These are phyloP conservation scores for Ennomos erosarius DNA, from an alignment of 2,888 invertebrate species.

Conservation along the genomic window DNA sequence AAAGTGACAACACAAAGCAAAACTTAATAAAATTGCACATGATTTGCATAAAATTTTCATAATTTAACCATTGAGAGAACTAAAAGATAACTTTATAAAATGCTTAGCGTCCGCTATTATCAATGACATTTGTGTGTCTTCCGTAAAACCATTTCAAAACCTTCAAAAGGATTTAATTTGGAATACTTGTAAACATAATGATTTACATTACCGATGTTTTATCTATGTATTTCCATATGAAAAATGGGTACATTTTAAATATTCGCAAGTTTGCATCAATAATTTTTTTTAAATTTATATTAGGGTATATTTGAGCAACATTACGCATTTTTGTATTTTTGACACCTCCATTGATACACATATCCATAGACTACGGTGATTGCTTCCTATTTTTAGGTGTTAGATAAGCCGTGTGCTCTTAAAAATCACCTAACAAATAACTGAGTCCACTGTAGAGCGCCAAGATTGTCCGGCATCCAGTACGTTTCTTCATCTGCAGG, in stretches of 20 bases:
- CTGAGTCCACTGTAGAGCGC: conserved; percentile 43
- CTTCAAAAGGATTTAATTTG: background rate
- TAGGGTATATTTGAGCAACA: no score
- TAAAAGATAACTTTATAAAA: conserved; percentile 29
- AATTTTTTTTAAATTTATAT: no score
- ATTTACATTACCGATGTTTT: conserved; percentile 18
- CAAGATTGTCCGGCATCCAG: conserved; percentile 31
- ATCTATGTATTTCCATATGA: conserved; percentile 18
- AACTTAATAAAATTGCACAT: background rate
- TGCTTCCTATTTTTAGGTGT: no score
- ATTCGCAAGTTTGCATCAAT: no score
- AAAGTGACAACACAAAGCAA: background rate
- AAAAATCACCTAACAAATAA: conserved; percentile 1
- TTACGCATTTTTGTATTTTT: no score
- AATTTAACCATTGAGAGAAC: conserved; percentile 16
- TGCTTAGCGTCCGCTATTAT: conserved; percentile 9
- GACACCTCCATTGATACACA: no score
- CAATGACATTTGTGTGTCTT: background rate
- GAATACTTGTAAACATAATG: conserved; percentile 8
- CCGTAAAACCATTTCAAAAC: conserved; percentile 20
- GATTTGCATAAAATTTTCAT: conserved; percentile 25
- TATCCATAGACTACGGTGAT: no score
- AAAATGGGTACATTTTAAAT: conserved; percentile 10
- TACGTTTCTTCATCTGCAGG: conserved; percentile 45
- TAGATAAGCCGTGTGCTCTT: no score